phyloP scores from a whole-genome alignment of 2,113 vertebrate genomes.

The Donacobius atricapilla region DNA sequence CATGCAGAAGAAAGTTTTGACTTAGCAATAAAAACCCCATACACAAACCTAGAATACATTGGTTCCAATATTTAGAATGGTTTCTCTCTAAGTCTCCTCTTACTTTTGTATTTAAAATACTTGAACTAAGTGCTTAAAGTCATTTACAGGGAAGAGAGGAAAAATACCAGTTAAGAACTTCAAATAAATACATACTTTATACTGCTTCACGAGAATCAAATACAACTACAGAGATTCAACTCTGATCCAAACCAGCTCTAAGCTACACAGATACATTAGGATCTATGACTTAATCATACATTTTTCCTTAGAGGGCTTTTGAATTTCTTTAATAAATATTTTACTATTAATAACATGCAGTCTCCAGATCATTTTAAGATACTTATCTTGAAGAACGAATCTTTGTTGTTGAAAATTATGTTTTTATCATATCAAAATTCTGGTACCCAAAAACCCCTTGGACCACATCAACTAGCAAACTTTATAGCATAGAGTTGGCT shows the following conservation, averaged over 20 bases:
- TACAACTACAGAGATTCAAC: background rate
- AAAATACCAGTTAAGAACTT: background rate
- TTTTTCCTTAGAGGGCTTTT: background rate
- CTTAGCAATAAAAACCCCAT: fast-evolving
- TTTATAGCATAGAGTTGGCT: background rate
- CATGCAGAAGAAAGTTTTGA: background rate
- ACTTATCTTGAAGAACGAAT: background rate
- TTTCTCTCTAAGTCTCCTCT: background rate
- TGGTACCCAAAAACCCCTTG: background rate
- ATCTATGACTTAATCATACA: background rate
- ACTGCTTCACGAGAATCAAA: background rate
- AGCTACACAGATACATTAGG: background rate
- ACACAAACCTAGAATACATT: background rate
- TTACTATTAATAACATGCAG: background rate
- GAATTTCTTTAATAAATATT: background rate
- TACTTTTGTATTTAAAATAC: background rate
- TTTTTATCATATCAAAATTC: background rate
- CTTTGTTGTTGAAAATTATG: background rate
- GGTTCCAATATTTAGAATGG: background rate
- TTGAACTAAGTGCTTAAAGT: background rate
- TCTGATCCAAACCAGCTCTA: background rate
- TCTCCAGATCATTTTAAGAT: background rate
- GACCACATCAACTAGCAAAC: background rate
- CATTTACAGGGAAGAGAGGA: background rate
- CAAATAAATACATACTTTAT: background rate